Evolutionary conservation across 37 sponge, comb jelly and placozoan genomes (phyloP).

Genomic region (Geodia barretti): DNA sequence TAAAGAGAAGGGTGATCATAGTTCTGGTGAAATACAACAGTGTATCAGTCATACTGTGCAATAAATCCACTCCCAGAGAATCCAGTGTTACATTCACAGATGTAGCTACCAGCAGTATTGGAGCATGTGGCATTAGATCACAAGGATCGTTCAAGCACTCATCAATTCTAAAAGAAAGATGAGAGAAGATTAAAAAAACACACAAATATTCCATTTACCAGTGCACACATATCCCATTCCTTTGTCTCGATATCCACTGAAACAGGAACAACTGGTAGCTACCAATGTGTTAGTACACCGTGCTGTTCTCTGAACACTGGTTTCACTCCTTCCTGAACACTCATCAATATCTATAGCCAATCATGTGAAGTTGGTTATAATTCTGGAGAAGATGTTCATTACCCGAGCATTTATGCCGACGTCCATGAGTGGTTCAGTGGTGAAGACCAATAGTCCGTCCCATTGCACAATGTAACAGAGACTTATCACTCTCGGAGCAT

Average conservation of each 20-base stretch:
- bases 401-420: slow-evolving; percentile 36
- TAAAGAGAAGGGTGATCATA: too few relatives aligned
- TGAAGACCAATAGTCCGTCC: neutral
- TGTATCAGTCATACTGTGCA: too few relatives aligned
- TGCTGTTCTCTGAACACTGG: neutral
- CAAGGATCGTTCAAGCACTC: too few relatives aligned
- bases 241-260: neutral
- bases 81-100: too few relatives aligned
- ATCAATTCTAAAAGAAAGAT: too few relatives aligned
- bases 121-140: too few relatives aligned
- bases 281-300: neutral
- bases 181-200: too few relatives aligned
- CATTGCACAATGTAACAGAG: slow-evolving; percentile 23
- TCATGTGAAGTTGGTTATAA: neutral
- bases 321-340: slow-evolving; percentile 6
- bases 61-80: too few relatives aligned
- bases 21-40: too few relatives aligned
- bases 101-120: too few relatives aligned
- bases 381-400: neutral
- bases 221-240: neutral
- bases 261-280: neutral
- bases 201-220: too few relatives aligned
- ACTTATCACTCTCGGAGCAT: slow-evolving; percentile 22
- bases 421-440: slow-evolving; percentile 19
- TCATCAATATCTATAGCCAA: slow-evolving; percentile 39